phyloP scores from a whole-genome alignment of 2,113 vertebrate genomes.

The Neodon shergylaensis region DNA sequence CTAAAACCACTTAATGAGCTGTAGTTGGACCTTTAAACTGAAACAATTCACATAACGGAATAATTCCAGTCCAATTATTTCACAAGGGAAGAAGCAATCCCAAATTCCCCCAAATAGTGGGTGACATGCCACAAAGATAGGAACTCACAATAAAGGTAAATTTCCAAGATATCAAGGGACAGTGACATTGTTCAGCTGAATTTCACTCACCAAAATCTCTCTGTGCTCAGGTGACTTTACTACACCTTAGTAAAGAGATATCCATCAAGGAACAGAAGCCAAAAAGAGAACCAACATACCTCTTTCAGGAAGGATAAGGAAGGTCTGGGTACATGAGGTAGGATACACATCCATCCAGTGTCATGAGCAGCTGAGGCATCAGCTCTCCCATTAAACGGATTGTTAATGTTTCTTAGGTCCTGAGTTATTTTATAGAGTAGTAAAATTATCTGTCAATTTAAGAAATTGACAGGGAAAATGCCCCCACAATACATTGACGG shows the following conservation, averaged over 20 bases:
- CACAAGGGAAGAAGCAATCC: background rate
- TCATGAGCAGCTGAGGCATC: background rate
- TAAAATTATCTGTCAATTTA: background rate
- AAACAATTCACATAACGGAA: constrained; percentile 20
- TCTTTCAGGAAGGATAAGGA: background rate
- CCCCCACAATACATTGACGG: background rate
- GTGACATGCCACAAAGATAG: background rate
- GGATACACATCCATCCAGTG: background rate
- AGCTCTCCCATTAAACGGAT: too few species aligned
- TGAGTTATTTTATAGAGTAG: background rate
- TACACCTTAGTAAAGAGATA: background rate
- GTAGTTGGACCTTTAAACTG: background rate
- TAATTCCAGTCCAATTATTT: background rate
- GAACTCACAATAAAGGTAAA: background rate
- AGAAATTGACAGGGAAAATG: background rate
- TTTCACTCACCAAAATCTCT: background rate
- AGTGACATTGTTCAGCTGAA: background rate
- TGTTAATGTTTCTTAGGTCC: background rate
- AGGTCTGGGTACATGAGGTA: background rate
- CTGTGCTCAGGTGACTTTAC: background rate
- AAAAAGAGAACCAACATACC: background rate
- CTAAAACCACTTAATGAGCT: background rate
- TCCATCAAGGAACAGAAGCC: background rate
- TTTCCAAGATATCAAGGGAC: background rate
- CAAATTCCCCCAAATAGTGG: background rate